Conservation (phyloP, 1,140 invertebrate genomes). For the Diorhabda elongata region DNA sequence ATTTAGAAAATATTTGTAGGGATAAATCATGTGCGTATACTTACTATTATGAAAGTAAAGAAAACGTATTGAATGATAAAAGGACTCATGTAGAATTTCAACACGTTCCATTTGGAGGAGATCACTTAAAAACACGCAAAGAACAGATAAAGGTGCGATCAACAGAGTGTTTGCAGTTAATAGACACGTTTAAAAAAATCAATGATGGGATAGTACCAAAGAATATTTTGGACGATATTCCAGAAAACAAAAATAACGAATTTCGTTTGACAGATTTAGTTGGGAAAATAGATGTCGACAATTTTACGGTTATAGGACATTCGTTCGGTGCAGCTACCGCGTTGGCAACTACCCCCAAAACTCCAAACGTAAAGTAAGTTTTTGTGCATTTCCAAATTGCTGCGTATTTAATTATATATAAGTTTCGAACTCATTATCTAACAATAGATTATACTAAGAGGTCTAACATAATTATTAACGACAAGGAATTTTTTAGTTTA, state of each 20-base stretch:
- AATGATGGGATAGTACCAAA: conserved; percentile 53
- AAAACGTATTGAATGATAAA: conserved; percentile 40
- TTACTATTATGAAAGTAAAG: conserved; percentile 49
- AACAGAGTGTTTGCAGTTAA: conserved; percentile 53
- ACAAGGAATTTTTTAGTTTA: too few relatives aligned
- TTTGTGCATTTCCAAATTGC: not conserved
- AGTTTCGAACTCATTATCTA: too few relatives aligned
- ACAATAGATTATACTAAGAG: too few relatives aligned
- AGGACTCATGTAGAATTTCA: conserved; percentile 41
- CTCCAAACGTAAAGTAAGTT: conserved; percentile 54
- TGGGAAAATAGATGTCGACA: conserved; percentile 54
- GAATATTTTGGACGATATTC: conserved; percentile 52
- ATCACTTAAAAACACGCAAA: conserved; percentile 44
- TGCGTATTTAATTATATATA: too few relatives aligned
- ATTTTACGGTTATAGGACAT: conserved; percentile 58
- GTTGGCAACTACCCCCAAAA: conserved; percentile 53
- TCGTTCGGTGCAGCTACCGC: conserved; percentile 66
- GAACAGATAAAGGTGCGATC: conserved; percentile 45
- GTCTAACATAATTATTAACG: too few relatives aligned
- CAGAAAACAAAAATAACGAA: conserved; percentile 18
- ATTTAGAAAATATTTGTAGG: conserved; percentile 41
- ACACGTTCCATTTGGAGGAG: conserved; percentile 39
- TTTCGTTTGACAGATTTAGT: conserved; percentile 45
- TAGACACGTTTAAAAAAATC: conserved; percentile 55
- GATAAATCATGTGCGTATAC: conserved; percentile 56